Evolutionary conservation across 1,140 invertebrate genomes (phyloP).

Genomic region (Doryteuthis pealeii): DNA sequence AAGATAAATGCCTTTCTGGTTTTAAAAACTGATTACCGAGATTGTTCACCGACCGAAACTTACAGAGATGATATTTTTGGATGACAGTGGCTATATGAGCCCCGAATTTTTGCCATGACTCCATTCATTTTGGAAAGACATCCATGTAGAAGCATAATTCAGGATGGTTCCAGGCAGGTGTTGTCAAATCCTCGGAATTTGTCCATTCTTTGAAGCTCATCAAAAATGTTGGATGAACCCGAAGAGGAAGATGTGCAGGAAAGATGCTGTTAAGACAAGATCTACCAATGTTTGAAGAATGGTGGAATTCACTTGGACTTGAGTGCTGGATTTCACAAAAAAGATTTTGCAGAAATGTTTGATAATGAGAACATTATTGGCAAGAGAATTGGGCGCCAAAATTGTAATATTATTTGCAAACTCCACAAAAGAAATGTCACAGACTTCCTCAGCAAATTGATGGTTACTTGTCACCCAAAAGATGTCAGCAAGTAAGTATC

Average conservation of each 20-base stretch:
- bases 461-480: slow-evolving; percentile 27
- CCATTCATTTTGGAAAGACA: background rate
- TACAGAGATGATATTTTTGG: background rate
- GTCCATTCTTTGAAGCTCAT: too few species aligned
- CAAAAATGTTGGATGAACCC: slow-evolving; percentile 7
- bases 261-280: background rate
- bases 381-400: slow-evolving; percentile 41
- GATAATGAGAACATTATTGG: slow-evolving; percentile 39
- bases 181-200: too few species aligned
- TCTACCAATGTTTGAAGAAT: background rate
- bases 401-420: slow-evolving; percentile 43
- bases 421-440: slow-evolving; percentile 31
- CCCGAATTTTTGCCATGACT: background rate
- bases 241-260: slow-evolving; percentile 16
- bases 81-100: background rate
- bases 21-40: too few species aligned
- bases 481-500: slow-evolving; percentile 44
- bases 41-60: too few species aligned
- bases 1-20: too few species aligned
- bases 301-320: background rate
- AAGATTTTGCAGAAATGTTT: too few species aligned
- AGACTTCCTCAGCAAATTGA: slow-evolving; percentile 23
- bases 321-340: background rate
- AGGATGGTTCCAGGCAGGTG: too few species aligned
- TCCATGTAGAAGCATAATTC: too few species aligned